Percentiles rank a stretch among this genome's conserved stretches.
These are phyloP conservation scores for Euproctis similis DNA, from an alignment of 2,888 invertebrate genomes.

Conservation along the genomic window DNA sequence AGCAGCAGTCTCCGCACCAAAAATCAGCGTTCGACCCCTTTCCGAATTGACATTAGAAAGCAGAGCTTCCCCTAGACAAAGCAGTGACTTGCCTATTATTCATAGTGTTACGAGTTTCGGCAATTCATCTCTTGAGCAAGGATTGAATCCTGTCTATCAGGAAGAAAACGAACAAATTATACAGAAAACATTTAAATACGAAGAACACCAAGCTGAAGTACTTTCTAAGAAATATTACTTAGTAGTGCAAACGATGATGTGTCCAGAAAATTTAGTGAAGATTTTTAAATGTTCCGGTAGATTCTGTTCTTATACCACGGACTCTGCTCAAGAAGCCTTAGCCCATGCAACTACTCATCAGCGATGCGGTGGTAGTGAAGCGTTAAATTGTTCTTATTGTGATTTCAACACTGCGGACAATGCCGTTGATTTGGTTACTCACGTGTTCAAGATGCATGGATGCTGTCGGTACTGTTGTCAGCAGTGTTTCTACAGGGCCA, in stretches of 20 bases:
- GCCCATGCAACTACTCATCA: conserved; percentile 56
- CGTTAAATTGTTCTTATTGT: conserved; percentile 77
- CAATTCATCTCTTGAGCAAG: conserved; percentile 16
- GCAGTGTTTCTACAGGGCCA: conserved; percentile 81
- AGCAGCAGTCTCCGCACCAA: conserved; percentile 23
- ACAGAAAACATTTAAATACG: conserved; percentile 36
- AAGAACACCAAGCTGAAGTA: conserved; percentile 48
- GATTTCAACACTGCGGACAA: conserved; percentile 47
- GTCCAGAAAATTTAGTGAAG: conserved; percentile 56
- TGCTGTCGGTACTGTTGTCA: conserved; percentile 78
- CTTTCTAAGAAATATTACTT: conserved; percentile 53
- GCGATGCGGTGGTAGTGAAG: conserved; percentile 48
- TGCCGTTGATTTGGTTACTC: conserved; percentile 65
- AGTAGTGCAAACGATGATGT: conserved; percentile 66
- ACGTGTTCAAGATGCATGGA: conserved; percentile 78
- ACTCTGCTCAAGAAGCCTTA: conserved; percentile 48
- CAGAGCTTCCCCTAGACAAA: conserved; percentile 8
- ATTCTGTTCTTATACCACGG: conserved; percentile 56
- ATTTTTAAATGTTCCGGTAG: conserved; percentile 62
- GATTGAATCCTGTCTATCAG: conserved; percentile 23
- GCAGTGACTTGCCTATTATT: conserved; percentile 50
- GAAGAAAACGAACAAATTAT: conserved; percentile 11
- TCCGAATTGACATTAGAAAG: conserved; percentile 37
- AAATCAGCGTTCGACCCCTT: conserved; percentile 58
- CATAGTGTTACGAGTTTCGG: conserved; percentile 74